Evolutionary conservation across 2,797 vertebrate species (phyloP).

Genomic region (Setipinna tenuifilis): DNA sequence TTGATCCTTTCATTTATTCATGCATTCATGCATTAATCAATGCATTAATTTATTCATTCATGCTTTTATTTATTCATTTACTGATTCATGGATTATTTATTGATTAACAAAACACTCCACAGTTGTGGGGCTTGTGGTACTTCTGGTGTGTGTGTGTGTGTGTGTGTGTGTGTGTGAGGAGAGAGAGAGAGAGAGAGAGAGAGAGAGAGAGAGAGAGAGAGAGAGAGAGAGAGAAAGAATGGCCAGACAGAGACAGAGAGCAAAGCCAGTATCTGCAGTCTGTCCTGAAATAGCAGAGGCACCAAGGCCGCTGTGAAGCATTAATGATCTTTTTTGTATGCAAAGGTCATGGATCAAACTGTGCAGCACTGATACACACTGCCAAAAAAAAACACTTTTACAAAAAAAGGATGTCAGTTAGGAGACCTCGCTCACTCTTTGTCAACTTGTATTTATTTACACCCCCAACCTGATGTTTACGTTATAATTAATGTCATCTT

Average conservation of each 20-base stretch:
- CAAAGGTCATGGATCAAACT: conserved; percentile 68
- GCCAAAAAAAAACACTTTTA: conserved; percentile 69
- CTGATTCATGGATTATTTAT: too few relatives aligned
- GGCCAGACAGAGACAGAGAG: neutral
- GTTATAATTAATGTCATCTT: neutral
- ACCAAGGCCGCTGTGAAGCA: conserved; percentile 41
- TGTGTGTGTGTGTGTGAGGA: neutral
- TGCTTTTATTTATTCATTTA: too few relatives aligned
- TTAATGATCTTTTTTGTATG: conserved; percentile 73
- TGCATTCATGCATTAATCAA: too few relatives aligned
- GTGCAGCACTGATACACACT: conserved; percentile 58
- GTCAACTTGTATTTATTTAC: neutral
- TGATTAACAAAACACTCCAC: too few relatives aligned
- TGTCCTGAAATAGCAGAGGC: conserved; percentile 16
- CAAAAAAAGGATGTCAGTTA: conserved; percentile 60
- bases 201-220: too few relatives aligned
- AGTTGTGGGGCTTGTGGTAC: too few relatives aligned
- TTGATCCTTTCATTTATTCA: too few relatives aligned
- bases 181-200: neutral
- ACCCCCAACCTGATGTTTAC: neutral
- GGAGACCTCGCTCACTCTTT: conserved; percentile 43
- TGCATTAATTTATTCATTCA: too few relatives aligned
- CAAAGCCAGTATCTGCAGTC: neutral
- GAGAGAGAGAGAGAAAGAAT: too few relatives aligned
- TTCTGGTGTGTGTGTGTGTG: conserved; percentile 1